Percentiles rank a stretch among this genome's conserved stretches.
These are phyloP conservation scores for honey bee (Apis mellifera) DNA, from an alignment of 1,140 invertebrate genomes.

Conservation along the genomic window Amel_HAv3.1 CM009944.2:5209501-5210000, in stretches of 20 bases:
- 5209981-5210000: background rate
- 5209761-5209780: background rate
- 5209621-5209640: background rate
- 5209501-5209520: no score
- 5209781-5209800: conserved; percentile 1
- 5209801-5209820: conserved; percentile 1
- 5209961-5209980: background rate
- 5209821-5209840: conserved; percentile 19
- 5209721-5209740: conserved; percentile 15
- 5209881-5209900: background rate
- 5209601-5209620: background rate
- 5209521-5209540: no score
- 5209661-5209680: background rate
- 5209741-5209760: conserved; percentile 13
- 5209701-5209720: conserved; percentile 1
- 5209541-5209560: no score
- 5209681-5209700: background rate
- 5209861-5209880: background rate
- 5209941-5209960: background rate
- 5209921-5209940: background rate
- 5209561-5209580: no score
- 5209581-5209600: background rate
- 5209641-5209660: background rate
- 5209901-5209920: conserved; percentile 12
- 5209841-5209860: background rate